A percentile compares a stretch with the other conserved stretches of the same genome.
These are phyloP conservation scores for Odobenus rosmarus DNA, from an alignment of 2,113 vertebrate genomes.

Conservation along the genomic window DNA sequence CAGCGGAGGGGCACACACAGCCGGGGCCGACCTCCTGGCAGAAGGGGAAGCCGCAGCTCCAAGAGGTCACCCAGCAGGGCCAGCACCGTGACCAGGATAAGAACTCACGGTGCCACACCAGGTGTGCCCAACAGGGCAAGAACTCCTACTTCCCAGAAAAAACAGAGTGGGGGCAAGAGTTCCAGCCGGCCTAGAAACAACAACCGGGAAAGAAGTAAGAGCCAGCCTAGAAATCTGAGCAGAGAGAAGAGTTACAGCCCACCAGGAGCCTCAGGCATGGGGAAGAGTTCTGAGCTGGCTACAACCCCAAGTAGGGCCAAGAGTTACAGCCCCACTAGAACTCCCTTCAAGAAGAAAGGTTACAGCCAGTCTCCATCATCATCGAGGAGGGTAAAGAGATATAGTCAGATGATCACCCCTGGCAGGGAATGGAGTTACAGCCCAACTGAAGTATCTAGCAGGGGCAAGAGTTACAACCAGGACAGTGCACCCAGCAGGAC, in stretches of 20 bases:
- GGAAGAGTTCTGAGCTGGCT: neutral
- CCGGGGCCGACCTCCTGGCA: constrained; percentile 59
- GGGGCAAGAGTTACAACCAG: neutral
- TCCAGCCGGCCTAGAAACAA: neutral
- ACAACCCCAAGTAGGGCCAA: neutral
- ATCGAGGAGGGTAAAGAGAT: neutral
- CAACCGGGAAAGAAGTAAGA: neutral
- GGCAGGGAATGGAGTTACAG: neutral
- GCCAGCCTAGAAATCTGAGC: neutral
- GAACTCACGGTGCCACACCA: neutral
- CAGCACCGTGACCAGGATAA: constrained; percentile 19
- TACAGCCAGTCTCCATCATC: neutral
- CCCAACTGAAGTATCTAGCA: neutral
- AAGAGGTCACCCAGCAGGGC: constrained; percentile 49
- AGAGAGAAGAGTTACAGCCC: neutral
- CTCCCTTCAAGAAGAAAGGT: neutral
- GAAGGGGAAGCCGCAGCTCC: neutral
- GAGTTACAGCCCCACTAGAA: constrained; percentile 46
- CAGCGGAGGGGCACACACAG: neutral
- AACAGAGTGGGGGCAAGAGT: neutral
- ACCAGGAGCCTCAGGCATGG: neutral
- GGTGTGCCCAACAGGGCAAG: neutral
- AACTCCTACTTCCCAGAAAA: constrained; percentile 53
- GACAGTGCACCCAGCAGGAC: neutral
- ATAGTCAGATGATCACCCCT: neutral